Evolutionary conservation across 2,113 vertebrate species (phyloP).

Genomic region (Pithys albifrons): DNA sequence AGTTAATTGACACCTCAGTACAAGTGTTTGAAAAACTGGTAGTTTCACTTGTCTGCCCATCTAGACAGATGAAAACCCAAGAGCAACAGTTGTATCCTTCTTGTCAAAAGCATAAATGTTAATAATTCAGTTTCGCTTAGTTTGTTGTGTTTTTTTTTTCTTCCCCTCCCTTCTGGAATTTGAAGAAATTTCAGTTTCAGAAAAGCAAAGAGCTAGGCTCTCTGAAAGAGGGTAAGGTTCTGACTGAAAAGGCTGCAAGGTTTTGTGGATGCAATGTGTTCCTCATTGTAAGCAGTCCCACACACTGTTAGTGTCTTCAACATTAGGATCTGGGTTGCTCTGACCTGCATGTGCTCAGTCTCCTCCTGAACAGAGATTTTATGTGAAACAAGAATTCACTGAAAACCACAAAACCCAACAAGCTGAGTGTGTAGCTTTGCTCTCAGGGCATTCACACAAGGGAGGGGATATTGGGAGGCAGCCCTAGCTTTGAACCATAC

Average conservation of each 20-base stretch:
- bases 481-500: background rate
- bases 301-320: background rate
- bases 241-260: background rate
- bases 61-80: background rate
- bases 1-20: background rate
- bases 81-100: background rate
- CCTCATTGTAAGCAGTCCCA: background rate
- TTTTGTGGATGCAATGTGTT: background rate
- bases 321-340: background rate
- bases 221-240: background rate
- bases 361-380: background rate
- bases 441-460: background rate
- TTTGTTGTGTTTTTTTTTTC: background rate
- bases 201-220: background rate
- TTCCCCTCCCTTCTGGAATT: fast-evolving
- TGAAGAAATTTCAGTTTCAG: background rate
- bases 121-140: background rate
- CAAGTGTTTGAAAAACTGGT: background rate
- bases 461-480: background rate
- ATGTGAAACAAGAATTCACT: background rate
- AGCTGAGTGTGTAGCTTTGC: background rate
- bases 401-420: background rate
- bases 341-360: background rate
- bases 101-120: background rate
- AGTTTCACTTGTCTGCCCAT: background rate